phyloP scores from a whole-genome alignment of 2,113 vertebrate species.

The Toxotes jaculatrix region DNA sequence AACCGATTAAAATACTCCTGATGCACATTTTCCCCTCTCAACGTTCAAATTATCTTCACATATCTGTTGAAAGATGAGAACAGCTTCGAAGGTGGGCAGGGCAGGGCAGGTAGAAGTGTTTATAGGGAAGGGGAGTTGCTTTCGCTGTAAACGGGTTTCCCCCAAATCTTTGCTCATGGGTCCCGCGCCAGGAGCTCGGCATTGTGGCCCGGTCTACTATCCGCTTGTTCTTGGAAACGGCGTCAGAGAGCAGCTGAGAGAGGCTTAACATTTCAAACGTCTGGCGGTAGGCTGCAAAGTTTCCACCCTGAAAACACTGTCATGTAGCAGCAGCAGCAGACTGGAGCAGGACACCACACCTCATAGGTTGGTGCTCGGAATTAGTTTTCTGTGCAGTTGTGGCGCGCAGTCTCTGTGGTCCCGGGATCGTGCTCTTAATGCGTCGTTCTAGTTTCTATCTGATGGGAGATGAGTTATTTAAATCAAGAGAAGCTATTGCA shows the following conservation, averaged over 20 bases:
- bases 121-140: constrained; percentile 36
- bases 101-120: constrained; percentile 63
- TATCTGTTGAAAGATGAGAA: constrained; percentile 67
- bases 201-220: constrained; percentile 58
- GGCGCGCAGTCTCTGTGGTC: not conserved
- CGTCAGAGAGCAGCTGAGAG: constrained; percentile 77
- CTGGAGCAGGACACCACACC: constrained; percentile 31
- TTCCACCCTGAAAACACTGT: constrained; percentile 65
- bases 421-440: not conserved
- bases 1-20: not conserved
- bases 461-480: not conserved
- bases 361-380: constrained; percentile 16
- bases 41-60: too few relatives aligned
- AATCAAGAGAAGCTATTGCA: not conserved
- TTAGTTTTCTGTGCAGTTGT: constrained; percentile 7
- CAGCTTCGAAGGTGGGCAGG: constrained; percentile 61
- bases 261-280: constrained; percentile 75
- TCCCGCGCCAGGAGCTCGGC: constrained; percentile 61
- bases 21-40: not conserved
- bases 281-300: constrained; percentile 71
- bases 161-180: constrained; percentile 39
- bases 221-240: constrained; percentile 62
- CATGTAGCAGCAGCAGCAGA: constrained; percentile 22
- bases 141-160: constrained; percentile 34
- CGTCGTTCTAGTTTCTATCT: constrained; percentile 5